Conservation (phyloP, 2,888 invertebrate species). For the Homarus gammarus region DNA sequence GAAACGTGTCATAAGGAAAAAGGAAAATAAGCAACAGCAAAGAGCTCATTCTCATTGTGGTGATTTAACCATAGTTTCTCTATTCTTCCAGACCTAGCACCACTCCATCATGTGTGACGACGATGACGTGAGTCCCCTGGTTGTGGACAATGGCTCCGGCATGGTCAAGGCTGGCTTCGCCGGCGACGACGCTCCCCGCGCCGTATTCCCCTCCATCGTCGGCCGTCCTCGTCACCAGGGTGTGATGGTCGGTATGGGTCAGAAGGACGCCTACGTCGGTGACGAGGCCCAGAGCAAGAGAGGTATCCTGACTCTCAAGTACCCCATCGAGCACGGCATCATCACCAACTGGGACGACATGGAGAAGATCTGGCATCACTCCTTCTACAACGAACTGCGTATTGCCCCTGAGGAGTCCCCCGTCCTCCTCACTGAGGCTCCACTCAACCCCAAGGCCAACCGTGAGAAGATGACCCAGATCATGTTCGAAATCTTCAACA, state of each 20-base stretch:
- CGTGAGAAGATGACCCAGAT: conserved; percentile 93
- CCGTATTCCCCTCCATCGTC: conserved; percentile 93
- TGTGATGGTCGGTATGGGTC: conserved; percentile 97
- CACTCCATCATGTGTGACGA: no score
- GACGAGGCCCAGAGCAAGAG: conserved; percentile 95
- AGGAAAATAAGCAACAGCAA: no score
- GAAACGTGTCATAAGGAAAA: no score
- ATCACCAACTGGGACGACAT: conserved; percentile 98
- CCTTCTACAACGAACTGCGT: conserved; percentile 98
- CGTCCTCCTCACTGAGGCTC: conserved; percentile 94
- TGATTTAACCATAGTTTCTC: no score
- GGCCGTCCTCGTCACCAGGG: conserved; percentile 90
- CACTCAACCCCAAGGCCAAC: conserved; percentile 96
- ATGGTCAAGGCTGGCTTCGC: conserved; percentile 78
- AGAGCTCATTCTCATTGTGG: no score
- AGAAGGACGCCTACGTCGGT: conserved; percentile 97
- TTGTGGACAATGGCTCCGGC: conserved; percentile 83
- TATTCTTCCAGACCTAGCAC: no score
- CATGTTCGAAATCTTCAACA: conserved; percentile 94
- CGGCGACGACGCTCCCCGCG: conserved; percentile 92
- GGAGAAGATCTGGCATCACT: conserved; percentile 99
- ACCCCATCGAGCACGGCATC: conserved; percentile 82
- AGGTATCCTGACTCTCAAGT: conserved; percentile 84
- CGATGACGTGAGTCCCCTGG: no score
- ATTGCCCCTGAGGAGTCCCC: conserved; percentile 97